Base-by-base conservation (phyloP, 2,888 invertebrate genomes). In the Tenthredo scrophulariae region DNA sequence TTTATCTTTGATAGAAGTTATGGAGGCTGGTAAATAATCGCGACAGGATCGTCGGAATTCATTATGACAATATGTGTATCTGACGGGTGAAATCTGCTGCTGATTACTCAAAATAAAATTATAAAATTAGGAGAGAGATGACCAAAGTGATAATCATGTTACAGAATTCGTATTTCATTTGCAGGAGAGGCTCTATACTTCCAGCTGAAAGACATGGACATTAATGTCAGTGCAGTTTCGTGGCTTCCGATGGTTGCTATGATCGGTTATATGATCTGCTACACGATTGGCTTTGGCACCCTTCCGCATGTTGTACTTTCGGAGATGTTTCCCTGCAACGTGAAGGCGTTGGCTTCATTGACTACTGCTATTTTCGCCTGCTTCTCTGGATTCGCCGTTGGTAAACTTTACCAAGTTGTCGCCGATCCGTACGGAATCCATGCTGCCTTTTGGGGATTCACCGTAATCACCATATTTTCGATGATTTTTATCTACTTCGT, bases 361-460 rank as follows among this genome's bases (percentile, higher is more conserved):
- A 43, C 91, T 26, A 80, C 90, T 33, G 90, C 89, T 82, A 87
- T 92, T 62, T 87, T 88, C 43, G 89, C 90, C 74, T 90, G 90
- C 13, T 3, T 89, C 1, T 86, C 87, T 22, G 86, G 90, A 13
- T 87, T 88, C 50, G 77, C 87, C 9, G 85, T 87, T 10, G 89
- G 91, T 5, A 91, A 90, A 86, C 54, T 91, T 15, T 93, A 92
- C 87, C 90, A 92, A 86, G n/a, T 83, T 4, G 72, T 88, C n/a
- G 87, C 93, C 58, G 87, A 88, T 15, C 86, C 86, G 82, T 87
- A 90, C 70, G 93, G 92, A 7, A 82, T 92, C 40, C 91, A 89
- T 85, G 88, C 89, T 9, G 89, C 91, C 26, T 93, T 92, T 86
- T 86, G 89, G 13, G 87, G 92, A 58, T 93, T 91, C 87, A 87